Base-by-base conservation (phyloP, 2,888 invertebrate species). In the Piscicola geometra region DNA sequence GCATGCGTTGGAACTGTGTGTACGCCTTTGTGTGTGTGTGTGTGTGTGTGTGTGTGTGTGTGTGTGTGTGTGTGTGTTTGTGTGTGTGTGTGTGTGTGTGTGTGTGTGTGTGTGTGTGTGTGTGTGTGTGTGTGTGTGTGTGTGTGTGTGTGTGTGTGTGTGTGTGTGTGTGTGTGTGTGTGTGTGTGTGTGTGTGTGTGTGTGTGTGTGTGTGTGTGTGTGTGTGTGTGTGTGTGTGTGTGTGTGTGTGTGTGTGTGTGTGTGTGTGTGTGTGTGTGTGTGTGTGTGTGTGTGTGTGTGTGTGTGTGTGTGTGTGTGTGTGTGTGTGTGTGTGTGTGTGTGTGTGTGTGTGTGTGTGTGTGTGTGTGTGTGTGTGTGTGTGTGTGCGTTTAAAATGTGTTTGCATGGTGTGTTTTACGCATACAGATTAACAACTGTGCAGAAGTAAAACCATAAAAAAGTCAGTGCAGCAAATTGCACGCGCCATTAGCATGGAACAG, bases 211-310 rank as follows among this genome's bases (percentile, higher is more conserved):
- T 76, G 68, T 72, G 73, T 69, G 68, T 68, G 56, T 76, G 52
- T 69, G 68, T 76, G 56, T 68, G 69, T 60, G 70, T 3, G 52
- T 77, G 64, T 75, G 67, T 77, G 67, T 77, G 75, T 75, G 56
- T 75, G 75, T 75, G 56, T 69, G 60, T 77, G 52, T 77, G 75
- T 72, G 41, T 75, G 72, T 77, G 56, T 75, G 68, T 66, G 41
- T 75, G 67, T 71, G 73, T 74, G 73, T 74, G 68, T 68, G 69
- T 74, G 69, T 74, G 69, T 56, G 68, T 52, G 67, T 75, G 47
- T 71, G 68, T 68, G 68, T 68, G 60, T 56, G 60, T 56, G 25
- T 56, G 41, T 67, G n/a, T 41, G 41, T 41, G 41, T 41, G 41
- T 41, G 41, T 41, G 41, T 41, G 41, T 41, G 41, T 41, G 41